A percentile compares a stretch with the other conserved stretches of the same genome.
Conservation (phyloP, 2,888 invertebrate species). For the Notocelia uddmanniana region DNA sequence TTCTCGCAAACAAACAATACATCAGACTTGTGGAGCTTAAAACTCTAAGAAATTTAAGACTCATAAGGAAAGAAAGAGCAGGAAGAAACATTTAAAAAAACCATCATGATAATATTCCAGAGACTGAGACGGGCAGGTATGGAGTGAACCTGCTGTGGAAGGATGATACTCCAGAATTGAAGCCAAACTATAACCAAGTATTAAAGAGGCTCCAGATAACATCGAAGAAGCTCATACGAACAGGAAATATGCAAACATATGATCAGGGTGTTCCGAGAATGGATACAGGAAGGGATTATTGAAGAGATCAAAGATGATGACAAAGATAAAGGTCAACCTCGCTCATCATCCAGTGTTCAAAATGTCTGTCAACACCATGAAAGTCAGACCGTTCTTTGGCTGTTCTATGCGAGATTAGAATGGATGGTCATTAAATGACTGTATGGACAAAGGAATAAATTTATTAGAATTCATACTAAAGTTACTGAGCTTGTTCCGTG, state of each 20-base stretch:
- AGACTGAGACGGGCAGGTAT: constrained; percentile 22
- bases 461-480: background rate
- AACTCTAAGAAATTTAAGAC: constrained; percentile 29
- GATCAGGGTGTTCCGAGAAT: constrained; percentile 27
- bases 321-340: constrained; percentile 27
- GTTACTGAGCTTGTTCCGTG: background rate
- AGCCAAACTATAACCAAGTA: constrained; percentile 8
- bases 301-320: background rate
- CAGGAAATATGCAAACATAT: constrained; percentile 27
- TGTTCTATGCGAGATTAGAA: background rate
- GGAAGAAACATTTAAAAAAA: background rate
- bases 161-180: constrained; percentile 13
- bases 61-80: too few species aligned
- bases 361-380: constrained; percentile 38
- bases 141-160: constrained; percentile 32
- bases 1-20: constrained; percentile 1
- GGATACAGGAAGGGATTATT: constrained; percentile 6
- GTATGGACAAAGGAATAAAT: constrained; percentile 16
- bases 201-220: constrained; percentile 26
- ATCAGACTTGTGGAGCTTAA: constrained; percentile 22
- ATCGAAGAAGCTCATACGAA: constrained; percentile 17
- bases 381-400: constrained; percentile 32
- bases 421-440: constrained; percentile 4
- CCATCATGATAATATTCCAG: constrained; percentile 20
- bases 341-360: constrained; percentile 39